Base-by-base conservation (phyloP, 2,797 vertebrate genomes). In the Xenops minutus region DNA sequence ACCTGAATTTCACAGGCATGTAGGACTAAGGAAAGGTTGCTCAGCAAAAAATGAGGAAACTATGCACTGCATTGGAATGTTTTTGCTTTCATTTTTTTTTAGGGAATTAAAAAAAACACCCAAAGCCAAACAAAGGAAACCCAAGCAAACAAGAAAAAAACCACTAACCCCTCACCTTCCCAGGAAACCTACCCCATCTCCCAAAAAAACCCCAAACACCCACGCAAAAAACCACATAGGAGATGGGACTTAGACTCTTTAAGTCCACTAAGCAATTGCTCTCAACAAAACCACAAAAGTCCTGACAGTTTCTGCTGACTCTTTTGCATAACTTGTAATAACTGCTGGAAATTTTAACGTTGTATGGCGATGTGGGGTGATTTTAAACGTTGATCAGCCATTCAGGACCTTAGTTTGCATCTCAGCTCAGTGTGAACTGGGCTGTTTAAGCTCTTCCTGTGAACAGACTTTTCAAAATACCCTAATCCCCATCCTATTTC, bases 181-280 rank as follows among this genome's bases (percentile, higher is more conserved):
- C 27, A 62, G 3, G 11, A 67, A 74, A 1, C 7, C 48, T 36
- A 32, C 14, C 30, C 34, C 46, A 6, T 6, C 3, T 8, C 5
- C 8, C 6, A 0, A 7, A n/a, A 58, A 71, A 43, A 11, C 0
- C 4, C 7, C 16, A 23, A 32, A 41, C 22, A 11, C 6, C 7
- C 30, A 17, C 1, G 24, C 27, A 54, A 51, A 43, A 21, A 1
- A 6, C 4, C 44, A 18, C 39, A 23, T 14, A 56, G 21, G 7
- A 36, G 14, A 18, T 59, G 18, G 29, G 24, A 23, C 39, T 64
- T 92, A 12, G 10, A 59, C 4, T 75, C 19, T 64, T 54, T 85
- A 52, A n/a, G 37, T 24, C 10, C 73, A 1, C 46, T 64, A 32
- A 44, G 51, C 86, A 89, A 32, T 29, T 69, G 6, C 4, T 86